A percentile compares a stretch with the other conserved stretches of the same genome.
Evolutionary conservation across 2,113 vertebrate genomes (phyloP).

Genomic region (Daboia siamensis): DNA sequence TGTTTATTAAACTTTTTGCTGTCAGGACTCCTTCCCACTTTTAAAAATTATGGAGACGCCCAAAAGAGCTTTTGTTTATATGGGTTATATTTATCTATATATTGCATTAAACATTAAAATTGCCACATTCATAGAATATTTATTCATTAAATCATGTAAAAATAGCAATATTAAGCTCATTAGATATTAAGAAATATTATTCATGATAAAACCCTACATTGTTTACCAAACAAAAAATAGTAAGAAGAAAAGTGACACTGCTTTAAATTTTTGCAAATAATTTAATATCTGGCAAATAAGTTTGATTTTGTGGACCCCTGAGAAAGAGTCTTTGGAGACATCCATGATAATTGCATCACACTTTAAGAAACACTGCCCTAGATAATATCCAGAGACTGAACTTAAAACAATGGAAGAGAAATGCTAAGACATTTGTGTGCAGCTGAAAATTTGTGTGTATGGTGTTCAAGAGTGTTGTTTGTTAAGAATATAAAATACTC

Average conservation of each 20-base stretch:
- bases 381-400: not conserved
- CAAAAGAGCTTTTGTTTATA: not conserved
- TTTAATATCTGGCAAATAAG: not conserved
- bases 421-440: not conserved
- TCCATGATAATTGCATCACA: not conserved
- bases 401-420: slow-evolving; percentile 1
- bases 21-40: not conserved
- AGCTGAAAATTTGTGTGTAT: not conserved
- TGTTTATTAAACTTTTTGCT: not conserved
- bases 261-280: not conserved
- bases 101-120: not conserved
- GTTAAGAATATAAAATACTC: not conserved
- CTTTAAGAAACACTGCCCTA: not conserved
- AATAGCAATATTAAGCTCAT: not conserved
- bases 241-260: not conserved
- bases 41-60: not conserved
- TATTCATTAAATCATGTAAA: not conserved
- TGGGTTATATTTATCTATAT: not conserved
- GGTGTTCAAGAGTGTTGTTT: slow-evolving; percentile 7
- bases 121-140: not conserved
- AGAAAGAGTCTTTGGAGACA: not conserved
- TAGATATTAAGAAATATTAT: not conserved
- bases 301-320: not conserved
- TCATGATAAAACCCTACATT: not conserved
- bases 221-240: not conserved